Evolutionary conservation across 1,140 invertebrate genomes (phyloP).

Genomic region (Drosophila truncata): DNA sequence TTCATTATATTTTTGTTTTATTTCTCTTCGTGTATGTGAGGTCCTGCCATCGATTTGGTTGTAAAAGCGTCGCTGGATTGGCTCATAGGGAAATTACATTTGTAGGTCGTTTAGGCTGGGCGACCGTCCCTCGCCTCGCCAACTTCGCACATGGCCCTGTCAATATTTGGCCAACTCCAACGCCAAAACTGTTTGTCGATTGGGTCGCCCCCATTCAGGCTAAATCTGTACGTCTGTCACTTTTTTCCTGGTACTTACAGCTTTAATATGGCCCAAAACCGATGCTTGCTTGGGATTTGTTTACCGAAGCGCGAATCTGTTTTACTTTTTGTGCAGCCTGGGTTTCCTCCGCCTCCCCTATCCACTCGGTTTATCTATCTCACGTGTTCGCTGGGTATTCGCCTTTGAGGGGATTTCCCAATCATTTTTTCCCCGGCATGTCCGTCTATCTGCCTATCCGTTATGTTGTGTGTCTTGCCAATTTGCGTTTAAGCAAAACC

Average conservation of each 20-base stretch:
- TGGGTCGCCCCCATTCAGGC: conserved; percentile 3
- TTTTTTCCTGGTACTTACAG: conserved; percentile 38
- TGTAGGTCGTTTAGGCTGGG: conserved; percentile 46
- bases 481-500: conserved; percentile 35
- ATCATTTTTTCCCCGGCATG: conserved; percentile 26
- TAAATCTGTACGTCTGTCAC: conserved; percentile 34
- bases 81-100: conserved; percentile 53
- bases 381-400: conserved; percentile 44
- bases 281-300: conserved; percentile 63
- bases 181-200: conserved; percentile 32
- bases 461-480: conserved; percentile 51
- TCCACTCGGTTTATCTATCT: conserved; percentile 40
- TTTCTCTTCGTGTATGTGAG: conserved; percentile 5
- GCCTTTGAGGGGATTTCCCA: conserved; percentile 53
- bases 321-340: conserved; percentile 29
- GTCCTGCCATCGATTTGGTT: conserved; percentile 44
- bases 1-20: not conserved
- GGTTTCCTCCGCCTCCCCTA: conserved; percentile 15
- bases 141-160: conserved; percentile 44
- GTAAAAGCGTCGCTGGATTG: conserved; percentile 28
- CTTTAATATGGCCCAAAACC: conserved; percentile 41
- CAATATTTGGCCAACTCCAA: conserved; percentile 50
- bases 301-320: conserved; percentile 66
- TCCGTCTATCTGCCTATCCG: conserved; percentile 32
- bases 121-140: not conserved